Percentiles rank a stretch among this genome's conserved stretches.
These are phyloP conservation scores for Propithecus coquereli DNA, from an alignment of 2,113 vertebrate species.

Conservation along the genomic window DNA sequence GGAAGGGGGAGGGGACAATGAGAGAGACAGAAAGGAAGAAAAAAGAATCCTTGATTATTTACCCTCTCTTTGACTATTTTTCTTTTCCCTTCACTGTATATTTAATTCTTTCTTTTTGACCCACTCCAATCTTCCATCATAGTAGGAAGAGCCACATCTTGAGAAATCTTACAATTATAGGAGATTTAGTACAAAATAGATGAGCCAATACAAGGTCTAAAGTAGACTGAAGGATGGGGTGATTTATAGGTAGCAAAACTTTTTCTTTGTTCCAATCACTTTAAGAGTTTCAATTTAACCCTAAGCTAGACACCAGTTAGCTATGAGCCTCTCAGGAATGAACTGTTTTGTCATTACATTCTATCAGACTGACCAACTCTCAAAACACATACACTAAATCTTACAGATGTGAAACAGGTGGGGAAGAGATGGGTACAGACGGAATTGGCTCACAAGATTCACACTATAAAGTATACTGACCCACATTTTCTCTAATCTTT, in stretches of 20 bases:
- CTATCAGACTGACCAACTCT: constrained; percentile 15
- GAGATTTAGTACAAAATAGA: background rate
- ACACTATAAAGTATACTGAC: constrained; percentile 36
- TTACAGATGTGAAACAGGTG: constrained; percentile 9
- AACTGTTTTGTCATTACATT: constrained; percentile 44
- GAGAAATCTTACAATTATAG: background rate
- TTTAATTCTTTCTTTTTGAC: background rate
- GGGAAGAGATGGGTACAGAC: background rate
- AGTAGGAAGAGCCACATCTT: background rate
- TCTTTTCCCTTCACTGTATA: background rate
- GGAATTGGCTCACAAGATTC: constrained; percentile 33
- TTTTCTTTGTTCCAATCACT: background rate
- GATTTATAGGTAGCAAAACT: background rate
- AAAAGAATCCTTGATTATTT: background rate
- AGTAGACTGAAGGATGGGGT: background rate
- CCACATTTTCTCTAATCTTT: constrained; percentile 31
- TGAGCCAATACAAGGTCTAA: background rate
- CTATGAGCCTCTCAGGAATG: constrained; percentile 40
- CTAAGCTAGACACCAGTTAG: background rate
- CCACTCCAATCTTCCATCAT: background rate
- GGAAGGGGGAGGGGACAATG: no score
- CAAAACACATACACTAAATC: constrained; percentile 10
- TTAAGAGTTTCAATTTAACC: background rate
- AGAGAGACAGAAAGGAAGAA: background rate
- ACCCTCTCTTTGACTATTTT: background rate